A percentile compares a stretch with the other conserved stretches of the same genome.
These are phyloP conservation scores for Mesaphorura yosii DNA, from an alignment of 1,140 invertebrate genomes.

Conservation along the genomic window DNA sequence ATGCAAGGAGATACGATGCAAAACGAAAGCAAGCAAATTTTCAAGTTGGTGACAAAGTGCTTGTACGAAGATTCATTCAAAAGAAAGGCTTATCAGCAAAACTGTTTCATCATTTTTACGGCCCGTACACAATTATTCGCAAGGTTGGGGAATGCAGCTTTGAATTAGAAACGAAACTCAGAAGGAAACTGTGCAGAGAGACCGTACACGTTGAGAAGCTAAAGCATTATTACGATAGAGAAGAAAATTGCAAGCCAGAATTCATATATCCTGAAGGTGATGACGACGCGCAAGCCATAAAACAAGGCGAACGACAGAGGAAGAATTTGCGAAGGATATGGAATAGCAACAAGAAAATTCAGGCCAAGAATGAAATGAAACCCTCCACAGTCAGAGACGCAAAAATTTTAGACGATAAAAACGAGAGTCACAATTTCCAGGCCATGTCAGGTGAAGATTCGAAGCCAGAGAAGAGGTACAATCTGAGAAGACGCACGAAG, in stretches of 20 bases:
- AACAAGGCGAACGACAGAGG: too few relatives aligned
- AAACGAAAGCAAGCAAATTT: background rate
- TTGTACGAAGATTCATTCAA: background rate
- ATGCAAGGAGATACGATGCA: background rate
- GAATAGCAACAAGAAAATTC: too few relatives aligned
- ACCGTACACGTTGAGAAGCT: constrained; percentile 13
- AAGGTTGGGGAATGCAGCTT: background rate
- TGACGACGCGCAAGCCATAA: too few relatives aligned
- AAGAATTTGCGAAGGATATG: too few relatives aligned
- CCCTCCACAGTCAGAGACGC: too few relatives aligned
- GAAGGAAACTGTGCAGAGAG: constrained; percentile 3
- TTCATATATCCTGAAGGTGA: too few relatives aligned
- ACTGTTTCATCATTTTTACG: background rate
- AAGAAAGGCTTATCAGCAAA: constrained; percentile 4
- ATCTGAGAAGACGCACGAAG: too few relatives aligned
- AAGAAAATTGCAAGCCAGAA: background rate
- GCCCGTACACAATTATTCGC: constrained; percentile 4
- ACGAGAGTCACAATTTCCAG: too few relatives aligned
- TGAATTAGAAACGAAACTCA: background rate
- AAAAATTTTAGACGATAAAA: too few relatives aligned
- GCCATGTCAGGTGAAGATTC: too few relatives aligned
- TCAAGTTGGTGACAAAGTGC: background rate
- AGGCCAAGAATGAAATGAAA: too few relatives aligned
- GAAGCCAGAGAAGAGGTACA: too few relatives aligned
- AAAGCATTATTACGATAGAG: constrained; percentile 2